phyloP scores from a whole-genome alignment of 2,888 invertebrate species.

The Eumacrocentrus americanus region DNA sequence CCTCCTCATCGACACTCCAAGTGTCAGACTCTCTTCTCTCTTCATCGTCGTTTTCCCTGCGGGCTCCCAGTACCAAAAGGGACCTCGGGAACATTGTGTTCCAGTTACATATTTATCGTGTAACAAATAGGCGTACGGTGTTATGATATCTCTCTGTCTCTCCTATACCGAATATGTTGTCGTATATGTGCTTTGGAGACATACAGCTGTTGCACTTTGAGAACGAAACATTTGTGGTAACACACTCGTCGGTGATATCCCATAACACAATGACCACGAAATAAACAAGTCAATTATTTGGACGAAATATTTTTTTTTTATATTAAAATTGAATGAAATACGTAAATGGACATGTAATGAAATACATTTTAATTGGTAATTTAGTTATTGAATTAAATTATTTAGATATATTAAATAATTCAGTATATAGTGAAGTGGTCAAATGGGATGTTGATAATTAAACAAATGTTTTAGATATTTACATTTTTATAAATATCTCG shows the following conservation, averaged over 20 bases:
- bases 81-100: conserved; percentile 49
- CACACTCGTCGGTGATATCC: conserved; percentile 39
- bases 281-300: conserved; percentile 50
- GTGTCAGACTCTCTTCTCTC: conserved; percentile 32
- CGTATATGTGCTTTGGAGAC: conserved; percentile 18
- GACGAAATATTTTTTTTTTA: conserved; percentile 1
- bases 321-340: background rate
- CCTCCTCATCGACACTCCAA: conserved; percentile 35
- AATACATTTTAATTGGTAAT: no score
- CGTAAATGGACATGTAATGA: background rate
- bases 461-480: no score
- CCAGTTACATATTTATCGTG: conserved; percentile 60
- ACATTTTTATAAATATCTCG: no score
- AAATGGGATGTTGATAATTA: no score
- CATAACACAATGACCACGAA: conserved; percentile 32
- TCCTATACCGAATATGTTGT: background rate
- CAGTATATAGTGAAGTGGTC: no score
- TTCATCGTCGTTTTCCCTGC: conserved; percentile 28
- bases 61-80: conserved; percentile 14
- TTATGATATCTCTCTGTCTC: conserved; percentile 50
- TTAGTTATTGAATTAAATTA: no score
- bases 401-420: no score
- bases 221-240: conserved; percentile 45
- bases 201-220: conserved; percentile 48
- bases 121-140: conserved; percentile 59